Conservation (phyloP, 2,113 vertebrate species). For the Corythornis cristatus region DNA sequence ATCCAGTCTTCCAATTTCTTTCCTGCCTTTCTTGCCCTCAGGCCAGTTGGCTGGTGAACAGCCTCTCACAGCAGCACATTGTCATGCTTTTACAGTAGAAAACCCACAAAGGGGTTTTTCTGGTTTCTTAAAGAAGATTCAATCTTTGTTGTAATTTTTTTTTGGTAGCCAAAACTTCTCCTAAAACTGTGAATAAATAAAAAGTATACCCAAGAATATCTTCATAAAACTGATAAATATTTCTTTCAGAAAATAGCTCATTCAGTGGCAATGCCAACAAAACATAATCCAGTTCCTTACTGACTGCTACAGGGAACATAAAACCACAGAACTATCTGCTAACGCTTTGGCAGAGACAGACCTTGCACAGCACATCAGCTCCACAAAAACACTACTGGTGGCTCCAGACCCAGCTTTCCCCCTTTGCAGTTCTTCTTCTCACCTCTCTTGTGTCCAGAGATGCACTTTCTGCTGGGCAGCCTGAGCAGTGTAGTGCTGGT, state of each 20-base stretch:
- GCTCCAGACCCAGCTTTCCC: background rate
- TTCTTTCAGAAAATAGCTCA: background rate
- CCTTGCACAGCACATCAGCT: background rate
- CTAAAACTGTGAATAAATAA: background rate
- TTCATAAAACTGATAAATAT: background rate
- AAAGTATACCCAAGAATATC: background rate
- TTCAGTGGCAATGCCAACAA: background rate
- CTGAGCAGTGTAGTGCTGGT: constrained; percentile 84
- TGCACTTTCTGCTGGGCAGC: constrained; percentile 85
- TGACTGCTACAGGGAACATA: background rate
- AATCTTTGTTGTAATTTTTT: background rate
- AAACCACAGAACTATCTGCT: background rate
- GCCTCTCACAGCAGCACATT: background rate
- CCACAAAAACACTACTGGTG: accelerated
- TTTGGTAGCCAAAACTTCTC: background rate
- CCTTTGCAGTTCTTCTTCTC: background rate
- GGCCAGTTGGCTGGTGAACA: background rate
- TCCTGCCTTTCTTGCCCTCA: background rate
- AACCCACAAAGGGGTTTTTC: background rate
- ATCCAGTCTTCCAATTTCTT: background rate
- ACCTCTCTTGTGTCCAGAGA: constrained; percentile 97
- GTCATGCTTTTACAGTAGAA: background rate
- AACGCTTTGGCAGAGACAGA: accelerated
- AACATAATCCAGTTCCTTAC: background rate
- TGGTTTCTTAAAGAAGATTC: background rate